A percentile compares a stretch with the other conserved stretches of the same genome.
phyloP scores from a whole-genome alignment of 2,113 vertebrate species.

The Riparia riparia region DNA sequence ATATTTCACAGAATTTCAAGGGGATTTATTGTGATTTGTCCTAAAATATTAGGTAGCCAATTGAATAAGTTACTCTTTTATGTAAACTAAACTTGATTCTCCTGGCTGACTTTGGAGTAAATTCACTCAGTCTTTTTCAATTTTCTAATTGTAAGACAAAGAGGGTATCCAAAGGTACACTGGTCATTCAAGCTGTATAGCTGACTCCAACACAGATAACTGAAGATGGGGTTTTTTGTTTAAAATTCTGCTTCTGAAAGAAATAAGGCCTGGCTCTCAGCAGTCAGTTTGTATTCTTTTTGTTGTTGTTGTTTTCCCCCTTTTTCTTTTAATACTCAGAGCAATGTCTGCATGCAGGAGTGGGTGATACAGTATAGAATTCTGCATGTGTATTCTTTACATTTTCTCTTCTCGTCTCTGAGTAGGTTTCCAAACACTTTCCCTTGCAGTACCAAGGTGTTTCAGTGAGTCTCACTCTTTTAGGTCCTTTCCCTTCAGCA shows the following conservation, averaged over 20 bases:
- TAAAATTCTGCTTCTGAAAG: not conserved
- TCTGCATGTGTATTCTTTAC: not conserved
- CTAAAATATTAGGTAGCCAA: not conserved
- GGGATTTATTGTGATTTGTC: not conserved
- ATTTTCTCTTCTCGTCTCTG: not conserved
- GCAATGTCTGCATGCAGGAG: not conserved
- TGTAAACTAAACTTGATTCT: not conserved
- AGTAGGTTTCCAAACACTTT: not conserved
- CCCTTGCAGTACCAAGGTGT: not conserved
- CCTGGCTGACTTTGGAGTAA: not conserved
- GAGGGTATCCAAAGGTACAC: not conserved
- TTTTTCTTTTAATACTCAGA: not conserved
- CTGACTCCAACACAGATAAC: not conserved
- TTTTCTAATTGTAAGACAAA: not conserved
- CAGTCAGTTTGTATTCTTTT: not conserved
- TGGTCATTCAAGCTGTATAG: not conserved
- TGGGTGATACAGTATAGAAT: not conserved
- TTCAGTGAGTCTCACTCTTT: not conserved
- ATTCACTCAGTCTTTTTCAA: slow-evolving; percentile 1
- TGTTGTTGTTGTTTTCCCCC: not conserved
- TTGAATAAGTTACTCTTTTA: slow-evolving; percentile 12
- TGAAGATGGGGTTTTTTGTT: not conserved
- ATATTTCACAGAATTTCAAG: not conserved
- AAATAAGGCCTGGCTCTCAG: not conserved
- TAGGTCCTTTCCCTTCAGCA: not conserved